These are phyloP conservation scores for Psophia crepitans DNA, from an alignment of 2,113 vertebrate genomes.

Conservation along the genomic window DNA sequence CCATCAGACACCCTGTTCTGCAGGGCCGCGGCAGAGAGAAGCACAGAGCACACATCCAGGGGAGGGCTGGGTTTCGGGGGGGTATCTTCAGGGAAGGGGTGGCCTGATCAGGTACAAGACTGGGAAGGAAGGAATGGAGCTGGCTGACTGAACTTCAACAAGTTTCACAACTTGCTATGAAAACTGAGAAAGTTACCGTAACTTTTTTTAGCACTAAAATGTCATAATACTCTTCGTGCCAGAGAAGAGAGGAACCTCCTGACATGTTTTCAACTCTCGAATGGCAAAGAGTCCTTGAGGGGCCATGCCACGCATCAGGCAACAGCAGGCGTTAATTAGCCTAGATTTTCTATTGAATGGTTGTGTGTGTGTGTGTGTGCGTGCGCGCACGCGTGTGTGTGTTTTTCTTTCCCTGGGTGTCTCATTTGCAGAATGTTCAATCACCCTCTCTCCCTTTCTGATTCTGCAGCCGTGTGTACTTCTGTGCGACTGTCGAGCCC, in stretches of 20 bases:
- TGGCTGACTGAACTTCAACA: not conserved
- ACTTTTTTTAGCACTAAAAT: slow-evolving; percentile 29
- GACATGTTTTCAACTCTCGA: slow-evolving; percentile 49
- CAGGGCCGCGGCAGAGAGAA: accelerated
- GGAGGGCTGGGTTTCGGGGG: not conserved
- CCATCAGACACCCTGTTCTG: not conserved
- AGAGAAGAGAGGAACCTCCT: slow-evolving; percentile 46
- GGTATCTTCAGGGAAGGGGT: not conserved
- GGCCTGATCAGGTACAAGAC: not conserved
- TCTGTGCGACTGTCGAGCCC: slow-evolving; percentile 24
- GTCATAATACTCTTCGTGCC: not conserved
- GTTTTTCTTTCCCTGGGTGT: slow-evolving; percentile 58
- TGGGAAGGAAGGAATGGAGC: not conserved
- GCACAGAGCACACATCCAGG: accelerated
- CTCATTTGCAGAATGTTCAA: slow-evolving; percentile 69
- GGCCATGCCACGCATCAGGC: not conserved
- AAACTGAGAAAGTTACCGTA: not conserved
- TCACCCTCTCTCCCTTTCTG: slow-evolving; percentile 13
- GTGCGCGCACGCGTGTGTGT: not conserved
- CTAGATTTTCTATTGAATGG: not conserved
- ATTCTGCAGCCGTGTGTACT: not conserved
- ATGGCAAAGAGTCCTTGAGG: slow-evolving; percentile 55
- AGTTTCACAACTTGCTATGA: not conserved
- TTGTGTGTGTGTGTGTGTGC: not conserved
- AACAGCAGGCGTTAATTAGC: slow-evolving; percentile 38